phyloP scores from a whole-genome alignment of 2,113 vertebrate genomes.

The Pterocles orientalis region DNA sequence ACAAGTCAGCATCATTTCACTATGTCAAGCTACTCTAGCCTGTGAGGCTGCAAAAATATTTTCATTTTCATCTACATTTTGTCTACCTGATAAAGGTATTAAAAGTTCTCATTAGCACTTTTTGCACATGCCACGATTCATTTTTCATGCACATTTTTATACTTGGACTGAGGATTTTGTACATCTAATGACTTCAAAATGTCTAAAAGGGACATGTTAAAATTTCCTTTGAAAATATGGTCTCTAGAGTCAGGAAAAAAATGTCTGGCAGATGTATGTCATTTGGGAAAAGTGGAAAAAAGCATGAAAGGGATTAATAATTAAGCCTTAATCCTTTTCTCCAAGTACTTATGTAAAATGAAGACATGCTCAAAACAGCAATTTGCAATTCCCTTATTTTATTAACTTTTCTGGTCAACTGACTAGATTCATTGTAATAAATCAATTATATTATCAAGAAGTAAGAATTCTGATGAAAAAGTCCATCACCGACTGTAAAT shows the following conservation, averaged over 20 bases:
- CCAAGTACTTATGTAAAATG: background rate
- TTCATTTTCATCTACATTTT: background rate
- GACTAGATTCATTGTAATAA: background rate
- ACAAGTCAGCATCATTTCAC: background rate
- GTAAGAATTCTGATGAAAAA: background rate
- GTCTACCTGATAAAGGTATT: background rate
- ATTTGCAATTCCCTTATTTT: background rate
- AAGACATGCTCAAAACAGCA: background rate
- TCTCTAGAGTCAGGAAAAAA: constrained; percentile 8
- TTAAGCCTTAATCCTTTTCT: background rate
- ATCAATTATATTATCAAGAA: background rate
- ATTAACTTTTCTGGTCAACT: background rate
- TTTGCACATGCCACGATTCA: background rate
- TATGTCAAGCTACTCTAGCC: background rate
- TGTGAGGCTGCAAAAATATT: background rate
- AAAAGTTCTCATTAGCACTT: background rate
- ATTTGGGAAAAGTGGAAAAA: background rate
- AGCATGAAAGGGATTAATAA: background rate
- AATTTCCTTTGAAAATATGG: constrained; percentile 15
- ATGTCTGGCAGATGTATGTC: background rate
- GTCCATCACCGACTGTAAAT: background rate
- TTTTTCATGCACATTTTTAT: background rate
- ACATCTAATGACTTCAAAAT: constrained; percentile 1
- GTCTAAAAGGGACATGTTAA: background rate
- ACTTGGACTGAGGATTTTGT: background rate